Evolutionary conservation across 2,888 invertebrate genomes (phyloP), one percentile per base, ranked within the genome.

Genomic region (Gnatocerus cornutus): DNA sequence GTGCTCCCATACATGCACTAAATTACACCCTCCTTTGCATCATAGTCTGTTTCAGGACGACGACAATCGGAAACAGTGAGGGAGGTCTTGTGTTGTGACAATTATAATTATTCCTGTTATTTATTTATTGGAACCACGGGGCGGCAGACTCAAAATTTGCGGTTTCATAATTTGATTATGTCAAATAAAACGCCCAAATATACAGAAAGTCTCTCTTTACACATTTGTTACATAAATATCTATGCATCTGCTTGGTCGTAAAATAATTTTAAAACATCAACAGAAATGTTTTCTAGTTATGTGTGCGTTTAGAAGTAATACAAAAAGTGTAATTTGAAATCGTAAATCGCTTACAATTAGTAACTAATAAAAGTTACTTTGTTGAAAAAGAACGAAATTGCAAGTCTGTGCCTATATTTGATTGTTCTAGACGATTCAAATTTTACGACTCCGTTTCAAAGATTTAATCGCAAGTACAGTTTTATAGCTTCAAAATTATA

Each of bases 1-100:
- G 80, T 80, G 39, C 52, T 41, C 76, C 71, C 71, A 69, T 71
- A 50, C 74, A 72, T 76, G 77, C 74, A 76, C 76, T 76, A 77
- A 78, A 79, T 78, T 79, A 79, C 76, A 77, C 58, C 77, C 78
- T 77, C 77, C 76, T 76, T 73, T 73, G 71, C 71, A 67, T 72
- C 70, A 72, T 71, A 59, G 45, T n/a, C 13, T n/a, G 41, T 69
- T 37, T 43, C 59, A 58, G 59, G 68, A 12, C 53, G 52, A 21
- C 52, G 68, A 58, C 53, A 59, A 45, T 21, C 59, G 41, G 43
- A 66, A 58, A 66, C 74, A 76, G 68, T 74, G 69, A 64, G 76
- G 73, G 78, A 74, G 78, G 81, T 72, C 79, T 76, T 82, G 82
- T 83, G 82, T 83, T 83, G 81, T 83, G 83, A 83, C 82, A 81